These are phyloP conservation scores for Drosophila lowei DNA, from an alignment of 1,140 invertebrate species.

Conservation along the genomic window DNA sequence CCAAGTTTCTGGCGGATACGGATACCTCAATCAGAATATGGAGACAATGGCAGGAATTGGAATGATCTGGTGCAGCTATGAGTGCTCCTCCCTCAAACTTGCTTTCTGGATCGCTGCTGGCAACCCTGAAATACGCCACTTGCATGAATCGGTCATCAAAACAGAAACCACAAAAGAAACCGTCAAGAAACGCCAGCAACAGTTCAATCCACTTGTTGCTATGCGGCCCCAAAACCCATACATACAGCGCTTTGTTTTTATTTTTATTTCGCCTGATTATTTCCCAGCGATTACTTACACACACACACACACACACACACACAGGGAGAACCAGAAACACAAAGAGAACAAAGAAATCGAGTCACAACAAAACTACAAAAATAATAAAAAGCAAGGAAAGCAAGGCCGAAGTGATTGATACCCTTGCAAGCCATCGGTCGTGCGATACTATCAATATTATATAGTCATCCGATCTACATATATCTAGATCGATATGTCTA, in stretches of 20 bases:
- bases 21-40: constrained; percentile 16
- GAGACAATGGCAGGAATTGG: too few species aligned
- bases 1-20: constrained; percentile 29
- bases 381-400: constrained; percentile 28
- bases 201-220: constrained; percentile 52
- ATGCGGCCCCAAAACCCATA: constrained; percentile 64
- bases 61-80: constrained; percentile 14
- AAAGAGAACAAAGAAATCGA: constrained; percentile 50
- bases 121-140: constrained; percentile 59
- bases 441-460: too few species aligned
- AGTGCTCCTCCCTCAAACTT: background rate
- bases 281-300: too few species aligned
- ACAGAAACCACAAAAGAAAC: constrained; percentile 69
- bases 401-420: too few species aligned
- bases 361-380: constrained; percentile 76
- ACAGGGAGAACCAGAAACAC: constrained; percentile 47
- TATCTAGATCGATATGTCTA: too few species aligned
- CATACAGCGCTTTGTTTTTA: constrained; percentile 59
- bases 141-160: constrained; percentile 54
- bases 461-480: background rate
- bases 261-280: constrained; percentile 50
- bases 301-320: background rate
- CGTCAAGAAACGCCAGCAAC: constrained; percentile 44
- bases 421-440: too few species aligned
- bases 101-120: background rate